phyloP scores from a whole-genome alignment of 2,888 invertebrate genomes.

The Cheilosia variabilis region DNA sequence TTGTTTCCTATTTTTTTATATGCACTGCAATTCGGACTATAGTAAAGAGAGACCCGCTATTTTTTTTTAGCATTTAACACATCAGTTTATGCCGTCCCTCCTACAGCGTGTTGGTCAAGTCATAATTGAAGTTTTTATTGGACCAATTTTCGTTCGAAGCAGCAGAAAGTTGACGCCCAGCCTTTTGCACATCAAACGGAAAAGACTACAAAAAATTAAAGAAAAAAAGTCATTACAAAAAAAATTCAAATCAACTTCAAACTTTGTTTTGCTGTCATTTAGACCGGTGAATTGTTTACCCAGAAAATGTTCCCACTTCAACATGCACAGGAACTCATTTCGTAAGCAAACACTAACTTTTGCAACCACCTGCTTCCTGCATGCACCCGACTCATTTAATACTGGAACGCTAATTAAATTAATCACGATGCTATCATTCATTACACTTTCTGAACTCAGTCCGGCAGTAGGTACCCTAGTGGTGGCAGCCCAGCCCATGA shows the following conservation, averaged over 20 bases:
- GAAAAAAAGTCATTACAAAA: not conserved
- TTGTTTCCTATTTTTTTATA: no score
- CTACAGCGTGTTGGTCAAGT: no score
- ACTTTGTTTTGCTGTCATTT: constrained; percentile 4
- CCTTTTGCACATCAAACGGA: no score
- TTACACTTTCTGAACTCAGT: constrained; percentile 37
- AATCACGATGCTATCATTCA: constrained; percentile 60
- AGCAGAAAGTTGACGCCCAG: no score
- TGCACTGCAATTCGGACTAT: no score
- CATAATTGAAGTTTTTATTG: no score
- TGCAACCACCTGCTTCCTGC: constrained; percentile 14
- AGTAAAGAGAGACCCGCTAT: no score
- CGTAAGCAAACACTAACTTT: constrained; percentile 6
- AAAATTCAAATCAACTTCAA: not conserved
- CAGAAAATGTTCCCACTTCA: constrained; percentile 1
- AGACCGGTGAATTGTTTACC: not conserved
- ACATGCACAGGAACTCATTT: constrained; percentile 14
- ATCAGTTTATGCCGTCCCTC: no score
- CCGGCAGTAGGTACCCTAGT: not conserved
- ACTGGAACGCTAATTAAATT: constrained; percentile 63
- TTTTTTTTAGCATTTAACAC: no score
- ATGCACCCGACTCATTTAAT: constrained; percentile 25
- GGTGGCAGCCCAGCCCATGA: not conserved
- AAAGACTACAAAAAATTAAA: no score
- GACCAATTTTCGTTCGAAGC: no score